These are phyloP conservation scores for Listronotus oregonensis DNA, from an alignment of 1,140 invertebrate genomes.

Conservation along the genomic window DNA sequence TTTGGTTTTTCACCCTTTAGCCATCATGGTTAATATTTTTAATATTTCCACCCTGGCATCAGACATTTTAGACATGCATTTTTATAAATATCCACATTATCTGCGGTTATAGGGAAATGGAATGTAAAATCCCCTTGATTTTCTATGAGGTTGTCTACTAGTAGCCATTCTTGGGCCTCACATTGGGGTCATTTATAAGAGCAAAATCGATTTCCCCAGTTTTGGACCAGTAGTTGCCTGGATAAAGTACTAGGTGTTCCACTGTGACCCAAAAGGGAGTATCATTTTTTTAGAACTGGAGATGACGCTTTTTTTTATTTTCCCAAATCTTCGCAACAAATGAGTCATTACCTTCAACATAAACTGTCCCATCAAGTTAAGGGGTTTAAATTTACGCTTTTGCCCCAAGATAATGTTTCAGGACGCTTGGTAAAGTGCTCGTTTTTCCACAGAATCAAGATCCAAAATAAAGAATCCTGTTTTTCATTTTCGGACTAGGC, in stretches of 20 bases:
- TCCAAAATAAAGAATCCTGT: slow-evolving; percentile 34
- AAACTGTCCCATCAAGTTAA: slow-evolving; percentile 79
- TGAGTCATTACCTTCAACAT: slow-evolving; percentile 85
- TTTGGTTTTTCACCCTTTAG: slow-evolving; percentile 89
- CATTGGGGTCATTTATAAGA: slow-evolving; percentile 85
- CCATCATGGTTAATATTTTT: slow-evolving; percentile 97
- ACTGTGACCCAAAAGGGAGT: slow-evolving; percentile 39
- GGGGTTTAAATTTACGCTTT: slow-evolving; percentile 56
- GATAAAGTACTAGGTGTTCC: slow-evolving; percentile 60
- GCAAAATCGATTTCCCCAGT: slow-evolving; percentile 78
- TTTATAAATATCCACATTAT: slow-evolving; percentile 90
- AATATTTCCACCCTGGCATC: slow-evolving; percentile 90
- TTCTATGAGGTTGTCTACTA: slow-evolving; percentile 87
- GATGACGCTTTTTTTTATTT: slow-evolving; percentile 82
- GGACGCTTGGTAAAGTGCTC: slow-evolving; percentile 49
- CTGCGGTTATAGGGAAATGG: slow-evolving; percentile 89
- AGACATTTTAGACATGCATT: slow-evolving; percentile 90
- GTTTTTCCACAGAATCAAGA: slow-evolving; percentile 42
- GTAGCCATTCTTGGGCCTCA: slow-evolving; percentile 88
- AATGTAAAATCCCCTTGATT: slow-evolving; percentile 84
- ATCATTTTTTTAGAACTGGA: slow-evolving; percentile 66
- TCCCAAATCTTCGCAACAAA: slow-evolving; percentile 92
- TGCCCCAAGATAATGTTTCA: slow-evolving; percentile 47
- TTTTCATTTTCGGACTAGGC: slow-evolving; percentile 60
- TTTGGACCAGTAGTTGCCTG: slow-evolving; percentile 72